A percentile compares a stretch with the other conserved stretches of the same genome.
Evolutionary conservation across 2,797 vertebrate genomes (phyloP).

Genomic region (Mycteria americana): DNA sequence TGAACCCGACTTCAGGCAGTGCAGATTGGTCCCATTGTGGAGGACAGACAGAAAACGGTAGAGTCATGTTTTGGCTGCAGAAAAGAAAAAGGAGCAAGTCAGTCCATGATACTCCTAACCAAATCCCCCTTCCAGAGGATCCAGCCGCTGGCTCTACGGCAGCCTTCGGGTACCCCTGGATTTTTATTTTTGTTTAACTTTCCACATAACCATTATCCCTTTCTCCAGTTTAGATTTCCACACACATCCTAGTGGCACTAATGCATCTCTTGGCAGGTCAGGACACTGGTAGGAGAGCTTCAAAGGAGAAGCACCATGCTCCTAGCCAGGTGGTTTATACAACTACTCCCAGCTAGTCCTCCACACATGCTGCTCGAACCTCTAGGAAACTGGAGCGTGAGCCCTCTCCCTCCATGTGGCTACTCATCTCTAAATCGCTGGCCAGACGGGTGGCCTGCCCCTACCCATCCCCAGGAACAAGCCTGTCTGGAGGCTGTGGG

Average conservation of each 20-base stretch:
- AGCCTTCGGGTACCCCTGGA: background rate
- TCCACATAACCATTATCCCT: background rate
- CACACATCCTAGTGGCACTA: background rate
- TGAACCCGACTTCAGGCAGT: constrained; percentile 75
- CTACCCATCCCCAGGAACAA: background rate
- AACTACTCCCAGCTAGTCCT: background rate
- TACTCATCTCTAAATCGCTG: background rate
- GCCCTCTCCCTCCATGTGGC: background rate
- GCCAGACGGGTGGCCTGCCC: background rate
- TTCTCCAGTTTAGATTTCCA: background rate
- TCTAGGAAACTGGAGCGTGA: background rate
- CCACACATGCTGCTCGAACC: accelerated
- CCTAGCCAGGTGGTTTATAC: background rate
- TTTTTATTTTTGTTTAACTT: background rate
- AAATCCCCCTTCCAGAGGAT: background rate
- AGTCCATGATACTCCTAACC: background rate
- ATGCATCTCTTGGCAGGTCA: background rate
- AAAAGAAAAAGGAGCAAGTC: background rate
- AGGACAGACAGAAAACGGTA: background rate
- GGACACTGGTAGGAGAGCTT: background rate
- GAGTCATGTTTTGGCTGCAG: background rate
- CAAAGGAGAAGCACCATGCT: background rate
- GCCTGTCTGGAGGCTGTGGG: background rate
- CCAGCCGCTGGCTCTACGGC: accelerated
- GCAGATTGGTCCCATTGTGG: constrained; percentile 78